These are phyloP conservation scores for Butorides virescens DNA, from an alignment of 2,113 vertebrate genomes.

Conservation along the genomic window DNA sequence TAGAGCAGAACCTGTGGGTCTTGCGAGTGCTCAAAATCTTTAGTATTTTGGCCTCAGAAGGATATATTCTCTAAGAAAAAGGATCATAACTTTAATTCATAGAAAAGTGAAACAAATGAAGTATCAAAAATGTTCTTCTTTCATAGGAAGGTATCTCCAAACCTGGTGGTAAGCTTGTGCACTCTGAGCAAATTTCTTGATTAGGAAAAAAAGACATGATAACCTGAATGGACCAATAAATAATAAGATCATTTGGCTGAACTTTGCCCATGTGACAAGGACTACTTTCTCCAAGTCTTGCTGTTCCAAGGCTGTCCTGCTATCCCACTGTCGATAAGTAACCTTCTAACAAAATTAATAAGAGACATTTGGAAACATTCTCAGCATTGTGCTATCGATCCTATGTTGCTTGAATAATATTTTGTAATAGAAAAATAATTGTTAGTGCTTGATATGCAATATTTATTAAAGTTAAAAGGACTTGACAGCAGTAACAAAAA, in stretches of 20 bases:
- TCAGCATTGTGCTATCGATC: not conserved
- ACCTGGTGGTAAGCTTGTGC: not conserved
- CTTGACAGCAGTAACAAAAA: not conserved
- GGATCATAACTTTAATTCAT: not conserved
- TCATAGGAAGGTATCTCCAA: not conserved
- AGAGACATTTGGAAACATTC: not conserved
- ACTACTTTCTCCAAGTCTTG: not conserved
- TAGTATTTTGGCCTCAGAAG: not conserved
- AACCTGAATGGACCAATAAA: not conserved
- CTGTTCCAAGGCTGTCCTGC: not conserved
- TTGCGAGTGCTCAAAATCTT: not conserved
- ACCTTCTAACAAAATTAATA: not conserved
- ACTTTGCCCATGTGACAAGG: not conserved
- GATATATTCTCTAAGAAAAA: not conserved
- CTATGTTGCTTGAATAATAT: not conserved
- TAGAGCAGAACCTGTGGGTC: not conserved
- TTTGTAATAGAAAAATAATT: constrained; percentile 2
- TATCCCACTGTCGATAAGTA: not conserved
- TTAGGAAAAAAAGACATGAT: not conserved
- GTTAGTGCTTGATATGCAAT: not conserved
- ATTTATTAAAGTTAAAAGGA: not conserved
- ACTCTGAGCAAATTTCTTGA: not conserved
- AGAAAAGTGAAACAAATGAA: not conserved
- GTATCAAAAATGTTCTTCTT: not conserved
- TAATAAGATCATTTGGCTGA: not conserved